Percentiles rank a stretch among this genome's conserved stretches.
These are phyloP conservation scores for Gisinianus flammeolus DNA, from an alignment of 2,888 invertebrate genomes.

Conservation along the genomic window DNA sequence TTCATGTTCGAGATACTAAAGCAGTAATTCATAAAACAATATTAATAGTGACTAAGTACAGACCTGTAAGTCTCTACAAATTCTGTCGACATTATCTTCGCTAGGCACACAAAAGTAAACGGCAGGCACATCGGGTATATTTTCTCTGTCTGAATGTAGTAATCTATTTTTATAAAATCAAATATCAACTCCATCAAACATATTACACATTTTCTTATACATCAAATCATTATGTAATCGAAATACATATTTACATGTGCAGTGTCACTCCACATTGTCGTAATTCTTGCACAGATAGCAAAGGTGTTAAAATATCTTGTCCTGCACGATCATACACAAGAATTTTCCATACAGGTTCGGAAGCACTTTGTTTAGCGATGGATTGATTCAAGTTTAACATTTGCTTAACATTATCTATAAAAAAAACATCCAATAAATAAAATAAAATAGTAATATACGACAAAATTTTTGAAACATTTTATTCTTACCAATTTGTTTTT, in stretches of 20 bases:
- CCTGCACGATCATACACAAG: constrained; percentile 91
- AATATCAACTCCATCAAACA: too few relatives aligned
- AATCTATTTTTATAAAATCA: constrained; percentile 68
- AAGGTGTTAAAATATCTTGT: constrained; percentile 97
- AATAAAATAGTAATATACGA: background rate
- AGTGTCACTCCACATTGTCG: constrained; percentile 95
- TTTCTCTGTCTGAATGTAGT: constrained; percentile 74
- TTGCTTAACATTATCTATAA: constrained; percentile 86
- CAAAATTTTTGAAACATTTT: constrained; percentile 4
- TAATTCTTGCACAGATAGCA: constrained; percentile 93
- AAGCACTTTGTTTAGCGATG: constrained; percentile 74
- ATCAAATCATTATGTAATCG: background rate
- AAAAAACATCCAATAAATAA: constrained; percentile 67
- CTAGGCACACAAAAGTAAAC: constrained; percentile 97
- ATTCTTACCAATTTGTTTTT: constrained; percentile 44
- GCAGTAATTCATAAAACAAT: background rate
- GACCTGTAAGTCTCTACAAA: constrained; percentile 82
- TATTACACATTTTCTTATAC: constrained; percentile 25
- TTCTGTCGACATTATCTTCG: constrained; percentile 93
- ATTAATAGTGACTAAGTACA: background rate
- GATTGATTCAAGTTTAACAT: constrained; percentile 83
- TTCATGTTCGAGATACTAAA: too few relatives aligned
- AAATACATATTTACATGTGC: constrained; percentile 78
- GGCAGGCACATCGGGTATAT: constrained; percentile 98
- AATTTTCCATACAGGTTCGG: constrained; percentile 95